Evolutionary conservation across 2,888 invertebrate species (phyloP).

Genomic region (Chironomus tentans): DNA sequence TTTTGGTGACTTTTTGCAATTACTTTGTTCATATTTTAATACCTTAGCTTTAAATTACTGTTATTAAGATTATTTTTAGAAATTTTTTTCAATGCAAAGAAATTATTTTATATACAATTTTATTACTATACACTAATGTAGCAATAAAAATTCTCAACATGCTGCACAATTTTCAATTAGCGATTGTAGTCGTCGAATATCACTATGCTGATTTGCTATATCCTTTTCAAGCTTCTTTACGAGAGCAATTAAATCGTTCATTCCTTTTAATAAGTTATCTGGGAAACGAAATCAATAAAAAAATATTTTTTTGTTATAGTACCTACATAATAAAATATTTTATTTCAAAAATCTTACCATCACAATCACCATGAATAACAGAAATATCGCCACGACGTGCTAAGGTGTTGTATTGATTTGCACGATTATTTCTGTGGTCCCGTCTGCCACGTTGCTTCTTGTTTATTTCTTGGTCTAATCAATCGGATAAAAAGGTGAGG

Average conservation of each 20-base stretch:
- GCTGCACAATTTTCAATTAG: slow-evolving; percentile 71
- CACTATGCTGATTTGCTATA: slow-evolving; percentile 57
- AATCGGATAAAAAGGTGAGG: neutral
- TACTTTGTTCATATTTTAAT: too few species aligned
- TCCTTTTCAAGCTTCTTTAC: slow-evolving; percentile 61
- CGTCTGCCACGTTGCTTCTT: slow-evolving; percentile 41
- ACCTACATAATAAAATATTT: neutral
- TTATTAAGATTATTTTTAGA: too few species aligned
- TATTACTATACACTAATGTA: too few species aligned
- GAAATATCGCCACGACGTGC: slow-evolving; percentile 57
- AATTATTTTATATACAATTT: too few species aligned
- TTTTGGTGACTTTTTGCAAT: too few species aligned
- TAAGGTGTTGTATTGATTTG: slow-evolving; percentile 26
- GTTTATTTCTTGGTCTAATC: slow-evolving; percentile 37
- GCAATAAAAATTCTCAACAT: slow-evolving; percentile 43
- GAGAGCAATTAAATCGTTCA: slow-evolving; percentile 56
- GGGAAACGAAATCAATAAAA: neutral
- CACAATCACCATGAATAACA: slow-evolving; percentile 50
- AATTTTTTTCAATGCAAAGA: too few species aligned
- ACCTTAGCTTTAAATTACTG: too few species aligned
- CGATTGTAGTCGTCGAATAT: slow-evolving; percentile 58
- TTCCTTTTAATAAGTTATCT: slow-evolving; percentile 28
- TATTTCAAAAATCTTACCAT: slow-evolving; percentile 39
- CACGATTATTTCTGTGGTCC: slow-evolving; percentile 33
- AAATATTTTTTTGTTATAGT: neutral